phyloP scores from a whole-genome alignment of 1,140 invertebrate species.

The Rhynchophorus ferrugineus region DNA sequence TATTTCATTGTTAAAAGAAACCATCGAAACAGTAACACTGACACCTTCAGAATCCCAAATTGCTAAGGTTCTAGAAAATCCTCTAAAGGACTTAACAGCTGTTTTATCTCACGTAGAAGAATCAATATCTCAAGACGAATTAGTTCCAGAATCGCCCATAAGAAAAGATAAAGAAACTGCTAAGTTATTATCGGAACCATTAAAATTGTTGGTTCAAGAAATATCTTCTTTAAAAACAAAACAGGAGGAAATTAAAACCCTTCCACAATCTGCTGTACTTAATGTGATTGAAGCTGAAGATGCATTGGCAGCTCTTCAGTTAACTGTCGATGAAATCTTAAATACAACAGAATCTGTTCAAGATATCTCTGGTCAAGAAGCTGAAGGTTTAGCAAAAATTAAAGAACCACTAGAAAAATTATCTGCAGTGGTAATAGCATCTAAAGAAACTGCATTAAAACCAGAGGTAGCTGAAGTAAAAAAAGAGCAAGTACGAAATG shows the following conservation, averaged over 20 bases:
- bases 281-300: constrained; percentile 8
- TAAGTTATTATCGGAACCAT: constrained; percentile 1
- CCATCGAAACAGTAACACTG: not conserved
- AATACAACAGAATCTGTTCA: not conserved
- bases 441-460: not conserved
- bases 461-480: not conserved
- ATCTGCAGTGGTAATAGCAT: not conserved
- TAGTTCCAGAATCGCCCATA: not conserved
- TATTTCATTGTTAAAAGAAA: constrained; percentile 1
- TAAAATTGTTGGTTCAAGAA: not conserved
- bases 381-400: constrained; percentile 2
- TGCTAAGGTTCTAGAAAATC: not conserved
- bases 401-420: constrained; percentile 9
- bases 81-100: not conserved
- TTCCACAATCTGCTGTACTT: not conserved
- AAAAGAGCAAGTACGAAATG: not conserved
- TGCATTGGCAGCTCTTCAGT: not conserved
- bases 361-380: not conserved
- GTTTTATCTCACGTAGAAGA: constrained; percentile 3
- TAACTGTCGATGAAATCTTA: constrained; percentile 1
- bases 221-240: not conserved
- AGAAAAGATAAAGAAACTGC: not conserved
- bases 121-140: not conserved
- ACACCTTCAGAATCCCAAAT: not conserved
- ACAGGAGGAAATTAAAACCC: not conserved